Base-by-base conservation (phyloP, 2,113 vertebrate species). In the Corythornis vintsioides region DNA sequence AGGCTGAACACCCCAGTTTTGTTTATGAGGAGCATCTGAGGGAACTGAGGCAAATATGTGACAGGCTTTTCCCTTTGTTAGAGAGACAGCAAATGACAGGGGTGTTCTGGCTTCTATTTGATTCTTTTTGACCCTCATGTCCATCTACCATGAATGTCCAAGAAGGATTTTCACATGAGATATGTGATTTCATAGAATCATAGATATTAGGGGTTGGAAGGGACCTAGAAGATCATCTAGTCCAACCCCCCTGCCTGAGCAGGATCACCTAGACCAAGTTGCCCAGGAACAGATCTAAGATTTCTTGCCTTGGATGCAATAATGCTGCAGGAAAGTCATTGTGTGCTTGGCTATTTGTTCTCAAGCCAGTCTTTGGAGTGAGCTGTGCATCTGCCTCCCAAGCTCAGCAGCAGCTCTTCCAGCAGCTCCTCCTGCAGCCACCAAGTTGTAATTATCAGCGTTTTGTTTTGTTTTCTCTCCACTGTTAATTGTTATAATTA, bases 401-500 rank as follows among this genome's bases (percentile, higher is more conserved):
- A 50, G 13, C 3, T 8, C 55, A 22, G 6, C 19, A 4, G 29
- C 7, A 3, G 52, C 66, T 60, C 72, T 26, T 69, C 3, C 19
- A 53, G 57, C 19, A 53, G 57, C 40, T 75, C 29, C 14, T 59
- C 75, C 66, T 66, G 50, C 50, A 31, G 42, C 47, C 50, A 13
- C 45, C 0, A 6, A 78, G n/a, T 65, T 89, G 61, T 70, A 70
- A 69, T 78, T 81, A 69, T 93, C 89, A 84, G 77, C 91, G 43
- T 40, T 70, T 78, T n/a, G 10, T 20, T 2, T 22, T 17, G 59
- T 67, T 31, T 29, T 1, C 3, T 9, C 25, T 13, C 48, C 48
- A 24, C 28, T 20, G 15, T 84, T 92, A 92, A 87, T 94, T 84
- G 50, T 79, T 82, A 17, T 48, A 90, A 95, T 92, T 87, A 55